These are phyloP conservation scores for Lycopodina hypogea DNA, from an alignment of 37 sponge, comb jelly and placozoan species.

Conservation along the genomic window DNA sequence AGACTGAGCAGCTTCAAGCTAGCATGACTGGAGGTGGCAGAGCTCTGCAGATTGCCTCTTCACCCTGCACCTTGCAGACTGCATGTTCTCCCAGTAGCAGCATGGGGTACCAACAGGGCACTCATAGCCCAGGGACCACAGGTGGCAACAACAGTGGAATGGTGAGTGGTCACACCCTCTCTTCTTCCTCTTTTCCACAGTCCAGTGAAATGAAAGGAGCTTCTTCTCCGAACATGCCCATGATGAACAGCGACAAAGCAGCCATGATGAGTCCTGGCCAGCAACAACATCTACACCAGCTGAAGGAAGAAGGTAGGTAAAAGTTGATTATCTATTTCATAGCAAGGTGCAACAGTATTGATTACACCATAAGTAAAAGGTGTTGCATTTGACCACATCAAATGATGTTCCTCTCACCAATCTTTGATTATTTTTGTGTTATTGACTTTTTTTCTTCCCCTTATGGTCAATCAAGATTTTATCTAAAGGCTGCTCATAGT, in stretches of 20 bases:
- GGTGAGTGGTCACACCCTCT: neutral
- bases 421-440: no score
- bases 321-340: neutral
- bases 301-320: conserved; percentile 19
- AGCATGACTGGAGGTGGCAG: neutral
- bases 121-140: neutral
- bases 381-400: no score
- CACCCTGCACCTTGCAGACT: conserved; percentile 11
- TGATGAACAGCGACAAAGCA: conserved; percentile 48
- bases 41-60: conserved; percentile 9
- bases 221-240: conserved; percentile 58
- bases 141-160: neutral
- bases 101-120: conserved; percentile 15
- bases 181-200: conserved; percentile 8
- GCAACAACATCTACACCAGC: no score
- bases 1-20: neutral
- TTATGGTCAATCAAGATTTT: no score
- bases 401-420: no score
- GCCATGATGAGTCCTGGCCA: conserved; percentile 43
- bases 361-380: no score
- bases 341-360: no score
- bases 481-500: no score
- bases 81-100: conserved; percentile 8
- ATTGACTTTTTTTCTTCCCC: no score
- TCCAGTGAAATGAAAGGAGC: neutral